A percentile compares a stretch with the other conserved stretches of the same genome.
phyloP scores from a whole-genome alignment of 2,888 invertebrate species.

The Macaria notata region DNA sequence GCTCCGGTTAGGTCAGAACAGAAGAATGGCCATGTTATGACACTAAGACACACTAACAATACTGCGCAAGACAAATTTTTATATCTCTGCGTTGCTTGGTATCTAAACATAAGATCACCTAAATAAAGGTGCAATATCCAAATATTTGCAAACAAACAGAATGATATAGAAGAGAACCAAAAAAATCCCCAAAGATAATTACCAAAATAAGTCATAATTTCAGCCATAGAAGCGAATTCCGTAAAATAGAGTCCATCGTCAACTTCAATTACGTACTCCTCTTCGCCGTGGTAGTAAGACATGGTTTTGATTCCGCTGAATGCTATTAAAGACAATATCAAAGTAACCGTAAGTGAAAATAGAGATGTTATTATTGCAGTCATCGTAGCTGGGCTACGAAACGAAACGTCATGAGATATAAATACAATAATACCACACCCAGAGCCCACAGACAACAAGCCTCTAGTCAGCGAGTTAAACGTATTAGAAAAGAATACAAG shows the following conservation, averaged over 20 bases:
- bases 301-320: conserved; percentile 66
- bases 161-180: conserved; percentile 61
- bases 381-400: conserved; percentile 71
- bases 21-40: conserved; percentile 58
- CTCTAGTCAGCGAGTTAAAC: conserved; percentile 46
- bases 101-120: conserved; percentile 43
- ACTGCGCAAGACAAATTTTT: conserved; percentile 42
- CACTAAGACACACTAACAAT: conserved; percentile 41
- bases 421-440: conserved; percentile 62
- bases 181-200: conserved; percentile 58
- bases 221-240: conserved; percentile 57
- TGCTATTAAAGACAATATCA: conserved; percentile 52
- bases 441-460: conserved; percentile 54
- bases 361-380: conserved; percentile 57
- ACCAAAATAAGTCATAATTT: conserved; percentile 64
- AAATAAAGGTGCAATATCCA: conserved; percentile 60
- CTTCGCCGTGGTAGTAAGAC: conserved; percentile 69
- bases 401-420: conserved; percentile 57
- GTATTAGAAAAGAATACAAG: conserved; percentile 38
- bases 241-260: conserved; percentile 52
- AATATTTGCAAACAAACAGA: conserved; percentile 55
- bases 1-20: conserved; percentile 62
- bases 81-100: conserved; percentile 40
- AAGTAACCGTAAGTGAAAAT: conserved; percentile 48
- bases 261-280: conserved; percentile 61